These are phyloP conservation scores for Dryoscopus gambensis DNA, from an alignment of 2,113 vertebrate species.

Conservation along the genomic window DNA sequence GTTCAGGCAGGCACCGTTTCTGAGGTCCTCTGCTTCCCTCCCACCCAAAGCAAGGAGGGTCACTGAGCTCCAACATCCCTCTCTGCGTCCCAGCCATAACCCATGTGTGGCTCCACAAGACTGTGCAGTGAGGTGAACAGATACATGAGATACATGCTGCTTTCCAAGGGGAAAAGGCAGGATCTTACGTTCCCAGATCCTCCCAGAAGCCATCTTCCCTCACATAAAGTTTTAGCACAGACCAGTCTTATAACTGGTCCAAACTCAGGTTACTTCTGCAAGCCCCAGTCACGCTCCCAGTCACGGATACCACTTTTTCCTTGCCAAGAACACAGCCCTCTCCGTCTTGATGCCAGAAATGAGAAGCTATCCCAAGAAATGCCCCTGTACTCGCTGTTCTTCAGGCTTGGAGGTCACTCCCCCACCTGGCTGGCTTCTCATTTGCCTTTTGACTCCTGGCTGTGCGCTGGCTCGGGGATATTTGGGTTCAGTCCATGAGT, in stretches of 20 bases:
- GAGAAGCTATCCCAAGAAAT: neutral
- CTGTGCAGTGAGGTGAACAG: neutral
- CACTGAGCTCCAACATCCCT: fast-evolving
- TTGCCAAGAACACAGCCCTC: neutral
- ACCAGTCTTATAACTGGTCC: fast-evolving
- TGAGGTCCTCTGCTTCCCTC: neutral
- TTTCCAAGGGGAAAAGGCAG: fast-evolving
- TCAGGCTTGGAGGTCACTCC: neutral
- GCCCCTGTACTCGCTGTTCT: neutral
- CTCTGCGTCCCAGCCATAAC: neutral
- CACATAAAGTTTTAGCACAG: neutral
- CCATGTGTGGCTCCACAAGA: fast-evolving
- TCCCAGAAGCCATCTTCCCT: neutral
- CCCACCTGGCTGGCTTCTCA: neutral
- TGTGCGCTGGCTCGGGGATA: neutral
- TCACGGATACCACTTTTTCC: neutral
- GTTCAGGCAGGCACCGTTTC: neutral
- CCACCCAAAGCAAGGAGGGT: neutral
- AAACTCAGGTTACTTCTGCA: neutral
- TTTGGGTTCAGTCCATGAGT: neutral
- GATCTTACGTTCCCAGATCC: neutral
- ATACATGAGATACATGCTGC: fast-evolving
- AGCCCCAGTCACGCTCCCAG: neutral
- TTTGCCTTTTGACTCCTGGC: neutral
- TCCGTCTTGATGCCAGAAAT: neutral